Base-by-base conservation (phyloP, 1,140 invertebrate genomes). In the Neelides sp. region DNA sequence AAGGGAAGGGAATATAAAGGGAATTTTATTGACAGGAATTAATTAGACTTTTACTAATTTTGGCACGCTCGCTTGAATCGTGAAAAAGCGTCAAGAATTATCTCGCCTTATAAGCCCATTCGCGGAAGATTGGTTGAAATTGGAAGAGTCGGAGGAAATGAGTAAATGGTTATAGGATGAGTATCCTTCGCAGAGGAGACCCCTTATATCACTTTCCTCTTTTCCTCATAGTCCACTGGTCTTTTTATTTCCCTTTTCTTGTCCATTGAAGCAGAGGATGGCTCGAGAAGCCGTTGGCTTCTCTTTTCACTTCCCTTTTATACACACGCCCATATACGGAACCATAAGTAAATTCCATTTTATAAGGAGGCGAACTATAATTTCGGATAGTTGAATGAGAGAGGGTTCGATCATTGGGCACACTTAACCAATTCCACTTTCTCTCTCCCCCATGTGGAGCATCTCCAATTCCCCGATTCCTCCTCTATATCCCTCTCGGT, bases 1-100 rank as follows among this genome's bases (percentile, higher is more conserved):
- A 32, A 32, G 36, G 35, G 43, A 32, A 50, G 23, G 28, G 17
- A 36, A 19, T 20, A 30, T 42, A 17, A 43, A 24, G 40, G 26
- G 22, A 12, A 35, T 49, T 37, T 44, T 54, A 54, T 54, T 41
- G 52, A 54, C 52, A 49, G 52, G 47, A 54, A 54, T 54, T 54
- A 54, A 54, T 54, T 54, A 54, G 52, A 54, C 39, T 54, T 54
- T 54, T 49, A 54, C 52, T 54, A 54, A 54, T 54, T 54, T 49
- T 48, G 45, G 51, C 51, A 53, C 51, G 51, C 46, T 54, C 47
- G 27, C 40, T 39, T 49, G 46, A 42, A 20, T 35, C 28, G 51
- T 30, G 30, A 53, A 48, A 15, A 32, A 23, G 37, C 24, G 37
- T 34, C 39, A 15, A 43, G 41, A 50, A 44, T 43, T 50, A 50